These are phyloP conservation scores for Thaumatotibia leucotreta DNA, from an alignment of 1,140 invertebrate species.

Conservation along the genomic window DNA sequence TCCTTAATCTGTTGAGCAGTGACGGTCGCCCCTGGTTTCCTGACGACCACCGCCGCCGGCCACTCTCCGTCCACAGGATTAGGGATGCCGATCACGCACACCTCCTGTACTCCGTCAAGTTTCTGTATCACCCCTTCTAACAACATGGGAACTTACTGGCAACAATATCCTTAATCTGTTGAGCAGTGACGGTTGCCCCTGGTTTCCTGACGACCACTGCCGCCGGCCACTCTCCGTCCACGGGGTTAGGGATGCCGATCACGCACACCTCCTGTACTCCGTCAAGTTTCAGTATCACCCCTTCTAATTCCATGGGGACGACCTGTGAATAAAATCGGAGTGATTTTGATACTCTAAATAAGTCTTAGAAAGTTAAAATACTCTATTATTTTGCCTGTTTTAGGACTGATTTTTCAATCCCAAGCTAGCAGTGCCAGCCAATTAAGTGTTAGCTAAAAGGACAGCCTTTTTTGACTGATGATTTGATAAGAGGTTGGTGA, in stretches of 20 bases:
- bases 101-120: slow-evolving; percentile 81
- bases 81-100: slow-evolving; percentile 81
- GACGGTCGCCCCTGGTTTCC: slow-evolving; percentile 44
- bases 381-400: too few species aligned
- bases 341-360: too few species aligned
- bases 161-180: slow-evolving; percentile 77
- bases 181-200: slow-evolving; percentile 51
- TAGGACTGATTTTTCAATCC: too few species aligned
- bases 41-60: slow-evolving; percentile 80
- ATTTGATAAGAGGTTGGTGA: too few species aligned
- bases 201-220: slow-evolving; percentile 78
- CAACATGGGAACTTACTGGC: slow-evolving; percentile 55
- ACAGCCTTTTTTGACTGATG: too few species aligned
- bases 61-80: slow-evolving; percentile 76
- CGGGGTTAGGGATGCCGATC: slow-evolving; percentile 83
- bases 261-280: slow-evolving; percentile 82
- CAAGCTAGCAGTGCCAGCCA: too few species aligned
- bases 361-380: too few species aligned
- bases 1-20: slow-evolving; percentile 56
- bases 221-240: slow-evolving; percentile 83
- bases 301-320: slow-evolving; percentile 89
- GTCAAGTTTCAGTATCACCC: slow-evolving; percentile 77
- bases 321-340: slow-evolving; percentile 77
- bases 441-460: too few species aligned
- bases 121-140: slow-evolving; percentile 80